Percentiles rank a stretch among this genome's conserved stretches.
Evolutionary conservation across 1,140 invertebrate species (phyloP).

Genomic region (Palaemon carinicauda): DNA sequence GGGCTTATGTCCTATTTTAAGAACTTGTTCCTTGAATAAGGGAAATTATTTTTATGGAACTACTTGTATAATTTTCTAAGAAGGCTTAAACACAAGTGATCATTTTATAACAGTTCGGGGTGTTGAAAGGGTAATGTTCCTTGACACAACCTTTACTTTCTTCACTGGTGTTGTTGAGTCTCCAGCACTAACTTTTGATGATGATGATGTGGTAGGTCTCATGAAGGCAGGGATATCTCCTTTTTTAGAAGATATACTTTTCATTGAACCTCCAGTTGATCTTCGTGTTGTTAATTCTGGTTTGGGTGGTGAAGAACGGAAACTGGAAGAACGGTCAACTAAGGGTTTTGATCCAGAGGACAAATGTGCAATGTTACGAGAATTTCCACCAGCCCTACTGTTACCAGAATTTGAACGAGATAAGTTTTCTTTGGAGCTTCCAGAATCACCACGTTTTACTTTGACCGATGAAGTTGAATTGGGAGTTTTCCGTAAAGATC

Average conservation of each 20-base stretch:
- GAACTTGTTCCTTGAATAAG: too few species aligned
- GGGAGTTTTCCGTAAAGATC: neutral
- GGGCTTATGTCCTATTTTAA: too few species aligned
- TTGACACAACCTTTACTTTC: constrained; percentile 39
- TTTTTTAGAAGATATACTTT: constrained; percentile 10
- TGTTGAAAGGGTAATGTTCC: constrained; percentile 24
- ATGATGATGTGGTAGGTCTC: constrained; percentile 72
- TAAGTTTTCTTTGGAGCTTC: constrained; percentile 57
- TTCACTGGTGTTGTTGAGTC: constrained; percentile 26
- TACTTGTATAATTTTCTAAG: neutral
- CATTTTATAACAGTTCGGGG: constrained; percentile 39
- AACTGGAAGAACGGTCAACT: constrained; percentile 9
- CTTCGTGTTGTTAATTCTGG: neutral
- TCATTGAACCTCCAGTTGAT: neutral
- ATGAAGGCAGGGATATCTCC: constrained; percentile 67
- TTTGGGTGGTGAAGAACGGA: constrained; percentile 27
- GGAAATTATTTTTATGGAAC: too few species aligned
- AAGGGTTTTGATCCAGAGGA: constrained; percentile 27
- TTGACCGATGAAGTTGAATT: constrained; percentile 33
- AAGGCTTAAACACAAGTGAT: neutral
- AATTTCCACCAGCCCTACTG: constrained; percentile 22
- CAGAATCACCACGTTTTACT: constrained; percentile 55
- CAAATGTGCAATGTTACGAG: neutral
- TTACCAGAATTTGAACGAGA: constrained; percentile 56
- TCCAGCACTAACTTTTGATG: constrained; percentile 66